Conservation (phyloP, 1,140 invertebrate species). For the Scaptomyza pallida region DNA sequence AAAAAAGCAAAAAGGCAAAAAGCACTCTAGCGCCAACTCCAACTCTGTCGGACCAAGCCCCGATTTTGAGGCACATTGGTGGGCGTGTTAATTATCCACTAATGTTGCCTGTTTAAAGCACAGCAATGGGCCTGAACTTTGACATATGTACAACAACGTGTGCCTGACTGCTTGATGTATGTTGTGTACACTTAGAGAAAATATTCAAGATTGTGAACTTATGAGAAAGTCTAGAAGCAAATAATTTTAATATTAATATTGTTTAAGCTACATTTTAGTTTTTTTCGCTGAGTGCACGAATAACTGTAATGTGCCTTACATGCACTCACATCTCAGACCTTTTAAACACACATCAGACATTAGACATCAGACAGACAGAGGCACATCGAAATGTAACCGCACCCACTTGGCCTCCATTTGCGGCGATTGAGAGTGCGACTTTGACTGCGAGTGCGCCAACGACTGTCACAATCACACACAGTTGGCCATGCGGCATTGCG, state of each 20-base stretch:
- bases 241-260: too few relatives aligned
- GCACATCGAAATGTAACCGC: conserved; percentile 15
- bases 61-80: conserved; percentile 37
- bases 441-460: not conserved
- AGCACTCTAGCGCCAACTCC: not conserved
- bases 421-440: not conserved
- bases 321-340: conserved; percentile 25
- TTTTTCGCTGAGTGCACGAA: conserved; percentile 8
- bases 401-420: conserved; percentile 42
- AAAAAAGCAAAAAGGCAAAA: conserved; percentile 33
- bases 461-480: conserved; percentile 21
- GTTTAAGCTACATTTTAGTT: not conserved
- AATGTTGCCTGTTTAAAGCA: conserved; percentile 67
- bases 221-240: too few relatives aligned
- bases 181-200: not conserved
- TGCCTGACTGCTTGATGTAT: not conserved
- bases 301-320: conserved; percentile 44
- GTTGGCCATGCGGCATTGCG: conserved; percentile 23
- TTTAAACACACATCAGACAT: conserved; percentile 9
- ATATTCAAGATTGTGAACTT: not conserved
- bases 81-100: conserved; percentile 80
- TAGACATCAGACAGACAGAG: not conserved
- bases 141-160: conserved; percentile 41
- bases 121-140: conserved; percentile 53
- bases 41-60: not conserved